Percentiles rank a stretch among this genome's conserved stretches.
These are phyloP conservation scores for Drosophila quadrilineata DNA, from an alignment of 1,140 invertebrate species.

Conservation along the genomic window DNA sequence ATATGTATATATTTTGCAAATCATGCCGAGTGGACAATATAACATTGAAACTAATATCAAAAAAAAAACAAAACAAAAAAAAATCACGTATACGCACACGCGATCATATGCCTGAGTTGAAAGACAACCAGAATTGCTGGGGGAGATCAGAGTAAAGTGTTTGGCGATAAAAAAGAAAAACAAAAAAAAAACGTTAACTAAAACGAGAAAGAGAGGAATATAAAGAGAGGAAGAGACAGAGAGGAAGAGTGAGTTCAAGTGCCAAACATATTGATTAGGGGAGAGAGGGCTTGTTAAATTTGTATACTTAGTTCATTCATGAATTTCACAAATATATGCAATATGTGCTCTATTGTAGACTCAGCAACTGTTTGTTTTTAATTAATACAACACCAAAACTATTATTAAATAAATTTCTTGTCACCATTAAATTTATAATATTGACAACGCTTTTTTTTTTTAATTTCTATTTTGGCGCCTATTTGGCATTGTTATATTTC, in stretches of 20 bases:
- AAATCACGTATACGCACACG: neutral
- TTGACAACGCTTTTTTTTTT: too few species aligned
- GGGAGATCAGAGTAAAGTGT: too few species aligned
- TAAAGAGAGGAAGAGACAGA: neutral
- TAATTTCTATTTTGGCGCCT: too few species aligned
- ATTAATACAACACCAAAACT: too few species aligned
- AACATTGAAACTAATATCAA: constrained; percentile 18
- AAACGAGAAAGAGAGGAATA: neutral
- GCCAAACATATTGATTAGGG: neutral
- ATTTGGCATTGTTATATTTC: too few species aligned
- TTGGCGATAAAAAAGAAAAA: too few species aligned
- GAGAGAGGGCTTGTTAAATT: too few species aligned
- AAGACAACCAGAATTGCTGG: too few species aligned
- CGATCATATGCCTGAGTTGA: neutral
- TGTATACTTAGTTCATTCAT: constrained; percentile 20
- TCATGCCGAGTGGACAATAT: constrained; percentile 57
- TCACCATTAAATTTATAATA: too few species aligned
- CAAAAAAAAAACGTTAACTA: neutral
- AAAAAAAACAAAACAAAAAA: neutral
- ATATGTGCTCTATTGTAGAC: too few species aligned
- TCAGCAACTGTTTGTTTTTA: too few species aligned
- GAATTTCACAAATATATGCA: constrained; percentile 15
- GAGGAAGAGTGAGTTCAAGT: neutral
- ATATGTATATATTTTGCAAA: constrained; percentile 36
- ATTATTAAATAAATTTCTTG: too few species aligned